A percentile compares a stretch with the other conserved stretches of the same genome.
Evolutionary conservation across 2,888 invertebrate species (phyloP).

Genomic region (Lepidochrysops patricia): DNA sequence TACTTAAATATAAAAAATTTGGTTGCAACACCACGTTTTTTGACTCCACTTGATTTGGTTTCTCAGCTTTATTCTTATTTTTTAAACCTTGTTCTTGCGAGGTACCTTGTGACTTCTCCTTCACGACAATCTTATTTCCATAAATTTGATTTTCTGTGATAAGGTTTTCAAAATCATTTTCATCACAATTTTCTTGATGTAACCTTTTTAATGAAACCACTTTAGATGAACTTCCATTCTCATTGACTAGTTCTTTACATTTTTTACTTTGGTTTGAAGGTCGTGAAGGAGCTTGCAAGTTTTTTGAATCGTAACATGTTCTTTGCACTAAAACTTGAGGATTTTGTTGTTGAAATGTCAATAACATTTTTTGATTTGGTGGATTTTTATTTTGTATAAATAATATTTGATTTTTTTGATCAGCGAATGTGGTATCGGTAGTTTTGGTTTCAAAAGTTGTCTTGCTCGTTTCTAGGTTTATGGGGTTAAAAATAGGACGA

Average conservation of each 20-base stretch:
- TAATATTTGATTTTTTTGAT: conserved; percentile 57
- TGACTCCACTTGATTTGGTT: conserved; percentile 37
- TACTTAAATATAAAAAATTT: conserved; percentile 62
- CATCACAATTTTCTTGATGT: conserved; percentile 66
- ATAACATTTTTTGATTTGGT: conserved; percentile 51
- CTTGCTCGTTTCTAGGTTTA: conserved; percentile 44
- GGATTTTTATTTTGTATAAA: conserved; percentile 55
- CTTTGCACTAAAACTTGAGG: conserved; percentile 56
- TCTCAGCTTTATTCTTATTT: conserved; percentile 40
- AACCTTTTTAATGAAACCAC: conserved; percentile 64
- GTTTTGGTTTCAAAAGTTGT: conserved; percentile 41
- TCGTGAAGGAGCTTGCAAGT: conserved; percentile 68
- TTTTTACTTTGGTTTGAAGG: conserved; percentile 55
- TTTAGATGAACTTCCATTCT: conserved; percentile 48
- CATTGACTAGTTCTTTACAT: conserved; percentile 49
- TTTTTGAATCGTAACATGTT: conserved; percentile 59
- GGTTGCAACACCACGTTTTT: conserved; percentile 59
- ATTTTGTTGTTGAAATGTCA: conserved; percentile 55
- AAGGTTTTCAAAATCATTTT: conserved; percentile 71
- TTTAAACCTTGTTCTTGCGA: conserved; percentile 57
- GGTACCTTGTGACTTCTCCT: conserved; percentile 65
- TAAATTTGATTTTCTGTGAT: conserved; percentile 73
- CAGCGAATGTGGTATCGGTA: conserved; percentile 40
- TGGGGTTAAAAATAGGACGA: conserved; percentile 41
- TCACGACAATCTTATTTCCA: conserved; percentile 72